These are phyloP conservation scores for Spea bombifrons DNA, from an alignment of 2,113 vertebrate genomes.

Conservation along the genomic window DNA sequence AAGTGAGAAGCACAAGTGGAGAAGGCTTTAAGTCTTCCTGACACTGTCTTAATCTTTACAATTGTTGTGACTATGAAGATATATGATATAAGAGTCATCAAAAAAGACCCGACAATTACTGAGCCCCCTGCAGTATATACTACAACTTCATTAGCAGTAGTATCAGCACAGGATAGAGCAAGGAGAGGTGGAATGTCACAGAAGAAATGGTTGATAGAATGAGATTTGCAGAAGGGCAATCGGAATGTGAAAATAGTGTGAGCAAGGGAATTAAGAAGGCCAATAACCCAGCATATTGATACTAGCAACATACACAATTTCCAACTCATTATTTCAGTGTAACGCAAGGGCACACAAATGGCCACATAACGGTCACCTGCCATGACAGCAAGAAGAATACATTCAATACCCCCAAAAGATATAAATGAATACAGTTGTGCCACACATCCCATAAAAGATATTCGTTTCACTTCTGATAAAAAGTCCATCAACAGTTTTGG, in stretches of 20 bases:
- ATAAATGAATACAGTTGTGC: slow-evolving; percentile 38
- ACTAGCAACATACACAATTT: slow-evolving; percentile 12
- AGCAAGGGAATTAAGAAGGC: slow-evolving; percentile 27
- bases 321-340: slow-evolving; percentile 31
- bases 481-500: slow-evolving; percentile 35
- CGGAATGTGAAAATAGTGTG: slow-evolving; percentile 34
- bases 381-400: slow-evolving; percentile 40
- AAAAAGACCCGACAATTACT: slow-evolving; percentile 33
- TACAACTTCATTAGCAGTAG: slow-evolving; percentile 11
- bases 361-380: slow-evolving; percentile 40
- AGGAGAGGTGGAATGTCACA: slow-evolving; percentile 43
- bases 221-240: slow-evolving; percentile 38
- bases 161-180: slow-evolving; percentile 35
- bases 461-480: neutral
- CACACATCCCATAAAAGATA: slow-evolving; percentile 27
- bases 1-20: slow-evolving; percentile 57
- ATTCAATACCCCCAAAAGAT: slow-evolving; percentile 41
- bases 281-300: slow-evolving; percentile 29
- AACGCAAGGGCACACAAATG: slow-evolving; percentile 41
- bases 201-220: slow-evolving; percentile 39
- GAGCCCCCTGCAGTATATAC: slow-evolving; percentile 16
- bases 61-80: slow-evolving; percentile 22
- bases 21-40: slow-evolving; percentile 50
- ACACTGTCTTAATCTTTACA: slow-evolving; percentile 22
- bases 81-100: slow-evolving; percentile 37